Evolutionary conservation across 2,888 invertebrate species (phyloP).

Genomic region (Andrena fulva): DNA sequence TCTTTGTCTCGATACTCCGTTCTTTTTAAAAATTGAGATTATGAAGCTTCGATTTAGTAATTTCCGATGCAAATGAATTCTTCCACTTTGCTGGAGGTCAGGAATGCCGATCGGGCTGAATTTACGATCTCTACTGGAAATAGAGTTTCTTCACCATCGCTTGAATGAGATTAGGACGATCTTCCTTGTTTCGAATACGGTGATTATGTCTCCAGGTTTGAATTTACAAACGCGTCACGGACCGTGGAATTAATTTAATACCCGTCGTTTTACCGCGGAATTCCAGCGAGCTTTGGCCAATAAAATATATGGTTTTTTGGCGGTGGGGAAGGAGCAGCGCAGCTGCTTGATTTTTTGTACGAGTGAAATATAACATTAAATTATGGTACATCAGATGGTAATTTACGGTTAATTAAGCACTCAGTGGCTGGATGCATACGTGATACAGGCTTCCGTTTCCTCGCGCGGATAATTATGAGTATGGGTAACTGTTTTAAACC

Average conservation of each 20-base stretch:
- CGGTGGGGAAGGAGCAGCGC: background rate
- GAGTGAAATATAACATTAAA: background rate
- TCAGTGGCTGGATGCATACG: background rate
- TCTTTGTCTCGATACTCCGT: too few species aligned
- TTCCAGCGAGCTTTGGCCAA: background rate
- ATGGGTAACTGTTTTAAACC: background rate
- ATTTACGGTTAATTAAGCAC: constrained; percentile 3
- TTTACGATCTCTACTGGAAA: background rate
- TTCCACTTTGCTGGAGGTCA: background rate
- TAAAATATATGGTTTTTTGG: background rate
- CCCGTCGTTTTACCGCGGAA: too few species aligned
- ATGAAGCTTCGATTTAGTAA: background rate
- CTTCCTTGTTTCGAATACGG: background rate
- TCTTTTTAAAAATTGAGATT: background rate
- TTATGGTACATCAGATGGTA: background rate
- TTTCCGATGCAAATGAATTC: background rate
- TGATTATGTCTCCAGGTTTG: background rate
- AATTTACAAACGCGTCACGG: background rate
- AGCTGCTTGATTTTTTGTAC: background rate
- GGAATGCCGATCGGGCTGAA: background rate
- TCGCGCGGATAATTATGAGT: constrained; percentile 1
- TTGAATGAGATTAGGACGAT: background rate
- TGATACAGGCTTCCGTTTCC: background rate
- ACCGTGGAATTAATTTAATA: background rate
- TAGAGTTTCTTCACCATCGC: background rate